These are phyloP conservation scores for Epizoanthus ramosus DNA, from an alignment of 92 coral and sea anemone species.

Conservation along the genomic window DNA sequence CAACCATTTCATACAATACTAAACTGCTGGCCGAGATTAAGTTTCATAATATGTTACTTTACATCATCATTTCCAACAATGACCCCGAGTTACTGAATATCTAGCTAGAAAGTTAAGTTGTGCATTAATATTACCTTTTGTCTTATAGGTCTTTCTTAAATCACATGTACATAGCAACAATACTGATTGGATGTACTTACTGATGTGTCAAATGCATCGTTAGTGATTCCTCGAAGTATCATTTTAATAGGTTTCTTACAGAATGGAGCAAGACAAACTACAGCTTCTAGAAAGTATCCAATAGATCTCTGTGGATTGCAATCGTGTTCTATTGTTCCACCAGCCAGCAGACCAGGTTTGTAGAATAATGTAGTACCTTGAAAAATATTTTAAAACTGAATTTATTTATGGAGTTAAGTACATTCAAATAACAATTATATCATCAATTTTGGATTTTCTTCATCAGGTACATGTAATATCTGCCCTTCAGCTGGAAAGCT, in stretches of 20 bases:
- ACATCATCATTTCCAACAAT: no score
- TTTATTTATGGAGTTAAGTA: no score
- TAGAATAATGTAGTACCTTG: slow-evolving; percentile 89
- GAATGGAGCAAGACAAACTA: slow-evolving; percentile 90
- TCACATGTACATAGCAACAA: neutral
- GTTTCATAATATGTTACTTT: no score
- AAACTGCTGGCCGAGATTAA: no score
- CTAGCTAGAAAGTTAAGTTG: no score
- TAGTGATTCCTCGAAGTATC: slow-evolving; percentile 88
- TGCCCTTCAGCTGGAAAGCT: neutral
- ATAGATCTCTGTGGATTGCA: slow-evolving; percentile 90
- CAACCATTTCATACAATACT: no score
- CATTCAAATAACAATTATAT: no score
- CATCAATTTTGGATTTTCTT: no score
- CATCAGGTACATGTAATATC: no score
- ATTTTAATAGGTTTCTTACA: slow-evolving; percentile 92
- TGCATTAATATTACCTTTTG: neutral
- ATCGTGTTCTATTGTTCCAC: slow-evolving; percentile 90
- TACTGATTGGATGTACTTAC: slow-evolving; percentile 56
- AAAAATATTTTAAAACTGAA: neutral
- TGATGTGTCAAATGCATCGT: slow-evolving; percentile 88
- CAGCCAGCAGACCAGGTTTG: slow-evolving; percentile 95
- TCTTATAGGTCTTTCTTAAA: neutral
- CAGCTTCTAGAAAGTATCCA: slow-evolving; percentile 92
- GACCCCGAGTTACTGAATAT: no score